These are phyloP conservation scores for Caenorhabditis parvicauda DNA, from an alignment of 2,888 invertebrate species.

Conservation along the genomic window DNA sequence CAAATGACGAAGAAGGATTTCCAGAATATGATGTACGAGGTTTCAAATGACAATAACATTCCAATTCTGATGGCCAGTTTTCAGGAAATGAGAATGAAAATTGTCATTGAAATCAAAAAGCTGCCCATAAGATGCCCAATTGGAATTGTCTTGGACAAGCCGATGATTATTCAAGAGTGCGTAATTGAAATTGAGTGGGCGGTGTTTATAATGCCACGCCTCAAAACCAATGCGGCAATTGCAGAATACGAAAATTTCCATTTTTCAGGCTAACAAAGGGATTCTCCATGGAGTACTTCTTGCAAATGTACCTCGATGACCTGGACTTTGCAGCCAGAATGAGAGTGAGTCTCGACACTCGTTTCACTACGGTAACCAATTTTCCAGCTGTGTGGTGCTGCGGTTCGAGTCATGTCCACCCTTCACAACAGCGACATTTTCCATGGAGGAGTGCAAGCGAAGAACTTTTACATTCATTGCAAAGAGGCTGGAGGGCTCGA, in stretches of 20 bases:
- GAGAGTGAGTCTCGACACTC: not conserved
- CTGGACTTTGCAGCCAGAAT: slow-evolving; percentile 18
- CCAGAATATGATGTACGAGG: slow-evolving; percentile 2
- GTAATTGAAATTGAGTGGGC: too few relatives aligned
- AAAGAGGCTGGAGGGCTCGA: too few relatives aligned
- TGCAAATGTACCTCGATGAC: not conserved
- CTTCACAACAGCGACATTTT: slow-evolving; percentile 11
- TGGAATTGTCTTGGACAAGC: slow-evolving; percentile 12
- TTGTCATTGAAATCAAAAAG: not conserved
- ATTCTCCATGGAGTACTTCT: slow-evolving; percentile 6
- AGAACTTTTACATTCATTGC: slow-evolving; percentile 19
- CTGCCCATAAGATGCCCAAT: slow-evolving; percentile 18
- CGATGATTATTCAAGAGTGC: slow-evolving; percentile 12
- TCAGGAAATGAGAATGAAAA: slow-evolving; percentile 4
- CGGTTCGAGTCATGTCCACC: slow-evolving; percentile 18
- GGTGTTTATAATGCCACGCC: too few relatives aligned
- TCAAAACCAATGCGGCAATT: not conserved
- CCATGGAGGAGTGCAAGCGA: slow-evolving; percentile 15
- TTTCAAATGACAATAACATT: not conserved
- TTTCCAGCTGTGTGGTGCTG: slow-evolving; percentile 13
- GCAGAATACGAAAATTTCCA: not conserved
- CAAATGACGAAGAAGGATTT: not conserved
- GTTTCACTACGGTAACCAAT: not conserved
- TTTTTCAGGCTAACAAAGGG: too few relatives aligned
- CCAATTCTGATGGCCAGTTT: not conserved